phyloP scores from a whole-genome alignment of 2,113 vertebrate species.

The Taxidea taxus region DNA sequence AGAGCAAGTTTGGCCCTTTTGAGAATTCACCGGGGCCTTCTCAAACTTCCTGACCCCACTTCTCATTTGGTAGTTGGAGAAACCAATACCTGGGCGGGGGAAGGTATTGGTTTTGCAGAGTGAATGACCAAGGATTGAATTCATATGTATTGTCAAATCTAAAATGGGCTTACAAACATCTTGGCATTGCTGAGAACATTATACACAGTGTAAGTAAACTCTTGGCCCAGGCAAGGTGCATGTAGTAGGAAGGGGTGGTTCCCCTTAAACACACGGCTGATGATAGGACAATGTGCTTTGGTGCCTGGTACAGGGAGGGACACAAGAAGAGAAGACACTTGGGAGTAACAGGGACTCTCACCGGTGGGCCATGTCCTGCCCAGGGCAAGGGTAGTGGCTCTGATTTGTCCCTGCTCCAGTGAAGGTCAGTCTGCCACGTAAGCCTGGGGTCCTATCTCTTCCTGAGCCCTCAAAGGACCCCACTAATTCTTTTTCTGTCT shows the following conservation, averaged over 20 bases:
- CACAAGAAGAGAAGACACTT: neutral
- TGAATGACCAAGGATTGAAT: neutral
- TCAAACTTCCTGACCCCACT: neutral
- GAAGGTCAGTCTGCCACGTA: neutral
- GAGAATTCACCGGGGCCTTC: neutral
- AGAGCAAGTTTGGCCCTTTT: neutral
- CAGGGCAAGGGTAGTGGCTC: neutral
- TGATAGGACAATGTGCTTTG: accelerated
- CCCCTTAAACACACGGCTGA: neutral
- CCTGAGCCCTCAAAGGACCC: neutral
- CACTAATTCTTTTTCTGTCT: neutral
- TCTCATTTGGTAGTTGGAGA: neutral
- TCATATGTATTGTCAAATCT: neutral
- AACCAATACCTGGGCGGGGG: neutral
- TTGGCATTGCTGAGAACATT: neutral
- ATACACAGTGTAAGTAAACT: neutral
- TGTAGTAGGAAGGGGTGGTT: neutral
- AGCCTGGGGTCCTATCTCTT: neutral
- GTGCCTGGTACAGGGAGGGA: neutral
- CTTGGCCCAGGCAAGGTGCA: neutral
- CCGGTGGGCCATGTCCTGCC: accelerated
- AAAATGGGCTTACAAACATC: neutral
- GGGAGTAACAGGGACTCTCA: too few species aligned
- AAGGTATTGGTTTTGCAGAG: neutral
- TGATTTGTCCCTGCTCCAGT: neutral